A percentile compares a stretch with the other conserved stretches of the same genome.
Evolutionary conservation across 2,888 invertebrate species (phyloP).

Genomic region (Bombylius major): DNA sequence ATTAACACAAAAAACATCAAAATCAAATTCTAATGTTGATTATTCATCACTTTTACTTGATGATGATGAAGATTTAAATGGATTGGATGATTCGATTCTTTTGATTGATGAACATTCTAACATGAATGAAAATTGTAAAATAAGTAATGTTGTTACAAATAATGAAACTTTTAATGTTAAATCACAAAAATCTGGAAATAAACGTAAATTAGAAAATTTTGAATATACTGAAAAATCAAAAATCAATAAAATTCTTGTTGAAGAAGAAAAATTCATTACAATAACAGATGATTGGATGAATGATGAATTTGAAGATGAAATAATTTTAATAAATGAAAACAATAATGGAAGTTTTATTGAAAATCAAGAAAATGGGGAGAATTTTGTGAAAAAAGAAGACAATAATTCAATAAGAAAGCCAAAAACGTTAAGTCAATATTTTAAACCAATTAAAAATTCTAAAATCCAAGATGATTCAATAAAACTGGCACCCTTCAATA

Average conservation of each 20-base stretch:
- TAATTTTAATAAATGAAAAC: not conserved
- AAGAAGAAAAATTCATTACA: not conserved
- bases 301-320: not conserved
- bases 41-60: not conserved
- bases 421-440: too few species aligned
- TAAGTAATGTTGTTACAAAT: too few species aligned
- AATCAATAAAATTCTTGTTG: not conserved
- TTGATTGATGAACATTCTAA: not conserved
- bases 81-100: not conserved
- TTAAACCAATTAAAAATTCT: too few species aligned
- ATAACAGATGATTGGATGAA: not conserved
- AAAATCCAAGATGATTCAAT: too few species aligned
- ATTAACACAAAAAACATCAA: not conserved
- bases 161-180: too few species aligned
- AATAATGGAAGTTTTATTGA: not conserved
- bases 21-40: not conserved
- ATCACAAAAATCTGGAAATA: not conserved
- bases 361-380: too few species aligned
- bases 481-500: too few species aligned
- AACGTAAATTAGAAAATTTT: conserved; percentile 3
- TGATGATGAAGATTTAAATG: conserved; percentile 2
- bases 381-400: too few species aligned
- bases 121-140: not conserved
- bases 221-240: not conserved
- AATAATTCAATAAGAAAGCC: too few species aligned